Percentiles rank a stretch among this genome's conserved stretches.
phyloP scores from a whole-genome alignment of 1,140 invertebrate species.

The Panulirus ornatus region DNA sequence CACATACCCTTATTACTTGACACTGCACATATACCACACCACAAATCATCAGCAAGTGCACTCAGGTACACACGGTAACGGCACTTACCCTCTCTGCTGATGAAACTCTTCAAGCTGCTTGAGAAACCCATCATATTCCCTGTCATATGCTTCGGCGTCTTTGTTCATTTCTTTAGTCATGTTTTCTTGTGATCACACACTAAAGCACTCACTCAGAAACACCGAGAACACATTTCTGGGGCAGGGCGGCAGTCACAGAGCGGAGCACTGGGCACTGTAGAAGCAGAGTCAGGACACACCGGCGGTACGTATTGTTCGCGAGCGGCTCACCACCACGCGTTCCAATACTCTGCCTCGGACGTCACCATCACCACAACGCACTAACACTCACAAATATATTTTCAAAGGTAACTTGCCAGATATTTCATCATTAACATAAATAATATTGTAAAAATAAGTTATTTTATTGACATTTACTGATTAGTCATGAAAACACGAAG shows the following conservation, averaged over 20 bases:
- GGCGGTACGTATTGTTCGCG: slow-evolving; percentile 76
- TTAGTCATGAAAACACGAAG: not conserved
- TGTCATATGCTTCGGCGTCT: slow-evolving; percentile 85
- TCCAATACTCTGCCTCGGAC: slow-evolving; percentile 75
- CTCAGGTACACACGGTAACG: slow-evolving; percentile 26
- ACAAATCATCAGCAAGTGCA: slow-evolving; percentile 17
- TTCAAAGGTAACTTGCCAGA: not conserved
- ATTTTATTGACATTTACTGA: not conserved
- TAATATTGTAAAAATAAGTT: not conserved
- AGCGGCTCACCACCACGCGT: slow-evolving; percentile 76
- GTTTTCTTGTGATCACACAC: slow-evolving; percentile 67
- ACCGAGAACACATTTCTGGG: slow-evolving; percentile 76
- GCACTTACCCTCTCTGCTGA: slow-evolving; percentile 87
- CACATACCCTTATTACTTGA: slow-evolving; percentile 1
- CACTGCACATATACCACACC: not conserved
- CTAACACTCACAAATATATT: slow-evolving; percentile 28
- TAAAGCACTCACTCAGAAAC: slow-evolving; percentile 75
- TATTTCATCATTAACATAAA: not conserved
- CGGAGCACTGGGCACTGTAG: slow-evolving; percentile 76
- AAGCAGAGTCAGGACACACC: slow-evolving; percentile 76
- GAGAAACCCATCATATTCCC: slow-evolving; percentile 86
- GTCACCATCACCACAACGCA: slow-evolving; percentile 53
- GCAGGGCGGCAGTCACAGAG: slow-evolving; percentile 75
- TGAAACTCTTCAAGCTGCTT: slow-evolving; percentile 90
- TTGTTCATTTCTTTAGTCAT: slow-evolving; percentile 86